Conservation (phyloP, 92 coral and sea anemone species). For the Porites lobata region DNA sequence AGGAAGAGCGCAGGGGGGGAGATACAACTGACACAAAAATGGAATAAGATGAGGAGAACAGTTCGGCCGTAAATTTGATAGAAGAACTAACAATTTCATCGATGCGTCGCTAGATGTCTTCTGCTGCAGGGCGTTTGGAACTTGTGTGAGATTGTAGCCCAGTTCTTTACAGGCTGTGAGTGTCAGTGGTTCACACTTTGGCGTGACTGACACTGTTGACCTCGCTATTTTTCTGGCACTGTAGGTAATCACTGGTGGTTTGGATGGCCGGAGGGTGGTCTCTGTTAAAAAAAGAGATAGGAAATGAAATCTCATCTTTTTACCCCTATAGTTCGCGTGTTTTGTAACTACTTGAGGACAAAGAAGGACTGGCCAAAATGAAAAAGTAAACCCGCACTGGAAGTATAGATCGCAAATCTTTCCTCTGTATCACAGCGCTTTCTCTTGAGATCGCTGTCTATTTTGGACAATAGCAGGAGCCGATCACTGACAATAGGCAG, state of each 20-base stretch:
- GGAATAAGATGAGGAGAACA: slow-evolving; percentile 60
- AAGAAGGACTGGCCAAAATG: background rate
- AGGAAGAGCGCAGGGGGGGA: slow-evolving; percentile 58
- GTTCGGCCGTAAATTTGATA: slow-evolving; percentile 26
- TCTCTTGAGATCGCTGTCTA: too few species aligned
- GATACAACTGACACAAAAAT: slow-evolving; percentile 58
- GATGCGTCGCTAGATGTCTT: slow-evolving; percentile 13
- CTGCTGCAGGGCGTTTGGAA: slow-evolving; percentile 48
- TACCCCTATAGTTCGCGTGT: background rate
- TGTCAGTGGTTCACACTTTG: slow-evolving; percentile 55
- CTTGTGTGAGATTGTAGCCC: slow-evolving; percentile 50
- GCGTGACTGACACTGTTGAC: background rate
- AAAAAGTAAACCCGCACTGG: background rate
- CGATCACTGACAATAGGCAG: too few species aligned
- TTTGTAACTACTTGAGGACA: background rate
- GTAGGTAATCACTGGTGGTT: slow-evolving; percentile 14
- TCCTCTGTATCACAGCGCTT: too few species aligned
- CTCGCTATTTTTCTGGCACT: slow-evolving; percentile 21
- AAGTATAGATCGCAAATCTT: background rate
- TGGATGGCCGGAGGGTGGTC: slow-evolving; percentile 27
- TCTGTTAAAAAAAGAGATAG: background rate
- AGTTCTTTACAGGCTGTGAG: slow-evolving; percentile 39
- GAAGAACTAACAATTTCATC: background rate
- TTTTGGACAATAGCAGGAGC: too few species aligned
- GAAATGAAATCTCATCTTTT: too few species aligned